Percentiles rank a stretch among this genome's conserved stretches.
Evolutionary conservation across 2,888 invertebrate species (phyloP).

Genomic region (Pristionchus maxplancki): DNA sequence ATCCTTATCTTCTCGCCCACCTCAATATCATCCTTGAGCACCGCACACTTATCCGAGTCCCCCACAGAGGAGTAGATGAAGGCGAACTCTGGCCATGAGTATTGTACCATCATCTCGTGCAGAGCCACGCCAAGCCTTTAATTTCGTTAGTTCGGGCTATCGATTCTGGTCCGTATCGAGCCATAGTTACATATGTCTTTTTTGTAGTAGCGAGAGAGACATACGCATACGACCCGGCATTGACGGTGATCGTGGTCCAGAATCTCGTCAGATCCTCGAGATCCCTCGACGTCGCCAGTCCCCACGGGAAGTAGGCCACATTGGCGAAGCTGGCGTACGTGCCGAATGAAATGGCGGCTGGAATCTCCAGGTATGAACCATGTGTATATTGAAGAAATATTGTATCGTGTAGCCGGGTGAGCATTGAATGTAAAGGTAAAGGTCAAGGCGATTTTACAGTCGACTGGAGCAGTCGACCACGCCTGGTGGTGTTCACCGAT

Average conservation of each 20-base stretch:
- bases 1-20: too few relatives aligned
- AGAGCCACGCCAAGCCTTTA: not conserved
- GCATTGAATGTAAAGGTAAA: too few relatives aligned
- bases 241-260: slow-evolving; percentile 60
- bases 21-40: slow-evolving; percentile 62
- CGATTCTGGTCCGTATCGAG: not conserved
- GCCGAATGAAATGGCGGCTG: slow-evolving; percentile 62
- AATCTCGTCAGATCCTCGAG: slow-evolving; percentile 59
- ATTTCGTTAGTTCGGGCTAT: not conserved
- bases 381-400: slow-evolving; percentile 1
- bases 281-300: slow-evolving; percentile 58
- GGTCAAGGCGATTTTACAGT: too few relatives aligned
- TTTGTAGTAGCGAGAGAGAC: not conserved
- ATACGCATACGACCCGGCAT: slow-evolving; percentile 42
- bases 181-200: not conserved
- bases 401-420: too few relatives aligned
- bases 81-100: slow-evolving; percentile 63
- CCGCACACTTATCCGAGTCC: slow-evolving; percentile 60
- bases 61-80: slow-evolving; percentile 63
- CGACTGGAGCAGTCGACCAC: too few relatives aligned
- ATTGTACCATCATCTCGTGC: not conserved
- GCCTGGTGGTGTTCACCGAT: not conserved
- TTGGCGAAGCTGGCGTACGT: slow-evolving; percentile 61
- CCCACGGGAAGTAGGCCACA: slow-evolving; percentile 64
- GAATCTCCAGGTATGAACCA: slow-evolving; percentile 13